Percentiles rank a stretch among this genome's conserved stretches.
Conservation (phyloP, 1,140 invertebrate genomes). For the Ceratosolen solmsi region DNA sequence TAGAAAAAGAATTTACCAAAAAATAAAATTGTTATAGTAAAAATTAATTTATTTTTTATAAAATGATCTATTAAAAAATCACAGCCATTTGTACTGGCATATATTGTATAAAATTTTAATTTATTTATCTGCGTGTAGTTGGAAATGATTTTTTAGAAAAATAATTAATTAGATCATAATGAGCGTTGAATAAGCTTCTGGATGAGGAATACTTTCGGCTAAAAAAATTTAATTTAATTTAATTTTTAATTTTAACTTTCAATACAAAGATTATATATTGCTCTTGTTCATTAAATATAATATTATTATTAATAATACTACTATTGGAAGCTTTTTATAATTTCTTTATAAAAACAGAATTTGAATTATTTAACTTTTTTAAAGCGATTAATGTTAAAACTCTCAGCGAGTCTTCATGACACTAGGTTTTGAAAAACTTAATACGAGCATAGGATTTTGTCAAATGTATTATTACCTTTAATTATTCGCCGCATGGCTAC, state of each 20-base stretch:
- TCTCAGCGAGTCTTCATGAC: not conserved
- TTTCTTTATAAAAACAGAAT: not conserved
- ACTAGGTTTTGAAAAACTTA: slow-evolving; percentile 12
- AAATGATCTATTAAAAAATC: not conserved
- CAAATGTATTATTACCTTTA: slow-evolving; percentile 75
- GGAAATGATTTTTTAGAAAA: not conserved
- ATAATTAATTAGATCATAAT: slow-evolving; percentile 9
- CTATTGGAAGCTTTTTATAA: slow-evolving; percentile 21
- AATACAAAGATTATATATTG: not conserved
- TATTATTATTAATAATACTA: not conserved
- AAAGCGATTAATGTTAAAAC: not conserved
- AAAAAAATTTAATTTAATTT: slow-evolving; percentile 33
- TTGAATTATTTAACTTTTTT: not conserved
- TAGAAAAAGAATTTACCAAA: not conserved
- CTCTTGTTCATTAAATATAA: not conserved
- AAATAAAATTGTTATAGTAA: slow-evolving; percentile 2
- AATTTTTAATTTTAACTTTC: slow-evolving; percentile 1
- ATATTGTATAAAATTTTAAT: slow-evolving; percentile 11
- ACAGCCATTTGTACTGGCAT: not conserved
- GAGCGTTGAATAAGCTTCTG: slow-evolving; percentile 34
- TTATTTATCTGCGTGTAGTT: not conserved
- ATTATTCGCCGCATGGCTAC: slow-evolving; percentile 80
- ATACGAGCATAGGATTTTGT: slow-evolving; percentile 17
- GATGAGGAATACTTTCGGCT: not conserved
- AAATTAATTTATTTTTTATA: no score